Base-by-base conservation (phyloP, 1,140 invertebrate genomes). In the Idris sp. region DNA sequence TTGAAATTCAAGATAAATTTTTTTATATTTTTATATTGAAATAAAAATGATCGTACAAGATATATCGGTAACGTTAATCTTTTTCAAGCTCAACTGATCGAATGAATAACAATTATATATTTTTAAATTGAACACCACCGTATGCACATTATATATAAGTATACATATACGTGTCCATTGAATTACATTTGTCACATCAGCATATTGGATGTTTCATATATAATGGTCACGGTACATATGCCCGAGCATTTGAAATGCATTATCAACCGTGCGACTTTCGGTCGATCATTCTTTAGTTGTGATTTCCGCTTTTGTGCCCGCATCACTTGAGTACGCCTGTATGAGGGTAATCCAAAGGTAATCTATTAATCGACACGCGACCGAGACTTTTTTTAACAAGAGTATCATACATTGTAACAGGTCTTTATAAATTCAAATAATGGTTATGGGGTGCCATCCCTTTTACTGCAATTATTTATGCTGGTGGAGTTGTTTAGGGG, bases 341-440 rank as follows among this genome's bases (percentile, higher is more conserved):
- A 62, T 62, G 46, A 51, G 35, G 58, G 58, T n/a, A 41, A 51
- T 9, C 25, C n/a, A 25, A 51, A 41, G 26, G 44, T 62, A 51
- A 62, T 62, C 31, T 62, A 51, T 51, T 46, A 62, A 51, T 62
- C 58, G 58, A 51, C 58, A 51, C 58, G 36, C 44, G 58, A 62
- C 46, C 30, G 11, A 51, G 25, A 25, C 26, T 49, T 41, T 64
- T 64, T 14, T 7, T 41, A 25, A 64, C 59, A 51, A 64, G 4
- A 36, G 35, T 4, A 28, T 9, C 15, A 6, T 19, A 46, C 19
- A 30, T 4, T 59, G 38, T 48, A 59, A 59, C 8, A 22, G 28
- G 48, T 48, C 33, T 33, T 58, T 35, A 38, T 33, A 38, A 18
- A 46, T 38, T 36, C 15, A 38, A 59, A 38, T 28, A 2, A 6